phyloP scores from a whole-genome alignment of 1,140 invertebrate genomes.

The Eupeodes corollae region DNA sequence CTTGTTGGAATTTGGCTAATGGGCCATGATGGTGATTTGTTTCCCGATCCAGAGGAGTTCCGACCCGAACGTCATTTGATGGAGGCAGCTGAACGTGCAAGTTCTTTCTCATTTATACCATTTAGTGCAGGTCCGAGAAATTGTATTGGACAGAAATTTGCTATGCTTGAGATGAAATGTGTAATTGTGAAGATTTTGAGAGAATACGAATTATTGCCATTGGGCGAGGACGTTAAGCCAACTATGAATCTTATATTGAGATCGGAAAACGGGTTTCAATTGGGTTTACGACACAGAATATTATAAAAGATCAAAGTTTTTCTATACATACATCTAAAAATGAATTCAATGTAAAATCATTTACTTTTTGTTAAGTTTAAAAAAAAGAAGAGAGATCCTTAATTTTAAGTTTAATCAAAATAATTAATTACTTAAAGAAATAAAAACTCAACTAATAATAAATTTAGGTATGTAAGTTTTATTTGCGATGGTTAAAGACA shows the following conservation, averaged over 20 bases:
- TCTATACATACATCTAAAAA: background rate
- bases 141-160: constrained; percentile 42
- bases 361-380: too few relatives aligned
- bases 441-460: too few relatives aligned
- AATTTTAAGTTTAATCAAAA: too few relatives aligned
- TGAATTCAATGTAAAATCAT: too few relatives aligned
- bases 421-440: too few relatives aligned
- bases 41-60: constrained; percentile 45
- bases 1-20: constrained; percentile 32
- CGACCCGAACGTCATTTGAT: constrained; percentile 48
- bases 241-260: constrained; percentile 5
- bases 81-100: constrained; percentile 30
- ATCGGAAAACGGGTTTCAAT: constrained; percentile 5
- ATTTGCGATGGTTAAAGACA: too few relatives aligned
- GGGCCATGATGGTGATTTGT: constrained; percentile 41
- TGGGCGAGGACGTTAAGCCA: constrained; percentile 4
- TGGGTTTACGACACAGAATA: constrained; percentile 4
- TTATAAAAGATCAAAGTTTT: background rate
- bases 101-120: constrained; percentile 43
- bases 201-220: constrained; percentile 14
- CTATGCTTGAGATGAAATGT: constrained; percentile 29
- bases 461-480: too few relatives aligned
- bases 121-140: constrained; percentile 49
- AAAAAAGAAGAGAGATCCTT: too few relatives aligned
- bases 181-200: constrained; percentile 24